Evolutionary conservation across 2,888 invertebrate genomes (phyloP).

Genomic region (Peribatodes rhomboidaria): DNA sequence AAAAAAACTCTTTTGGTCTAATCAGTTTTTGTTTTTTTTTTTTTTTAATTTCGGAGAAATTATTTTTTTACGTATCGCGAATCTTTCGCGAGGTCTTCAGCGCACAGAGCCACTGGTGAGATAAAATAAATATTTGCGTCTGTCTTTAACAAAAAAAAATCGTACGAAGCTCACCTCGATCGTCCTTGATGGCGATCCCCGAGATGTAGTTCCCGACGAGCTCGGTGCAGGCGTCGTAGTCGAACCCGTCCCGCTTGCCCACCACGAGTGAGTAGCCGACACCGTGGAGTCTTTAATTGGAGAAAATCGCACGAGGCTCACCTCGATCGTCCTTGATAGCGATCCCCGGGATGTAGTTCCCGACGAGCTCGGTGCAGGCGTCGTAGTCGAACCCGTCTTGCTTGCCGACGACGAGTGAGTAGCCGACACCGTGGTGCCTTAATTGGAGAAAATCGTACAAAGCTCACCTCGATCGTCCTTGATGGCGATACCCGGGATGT

Average conservation of each 20-base stretch:
- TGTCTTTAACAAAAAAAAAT: not conserved
- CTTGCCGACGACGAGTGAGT: conserved; percentile 89
- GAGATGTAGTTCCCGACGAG: conserved; percentile 89
- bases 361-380: conserved; percentile 85
- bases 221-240: conserved; percentile 75
- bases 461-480: no score
- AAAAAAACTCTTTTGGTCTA: no score
- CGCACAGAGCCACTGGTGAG: no score
- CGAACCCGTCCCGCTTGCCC: conserved; percentile 70
- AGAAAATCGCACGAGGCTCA: conserved; percentile 44
- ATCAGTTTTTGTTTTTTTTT: no score
- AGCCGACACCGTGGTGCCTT: conserved; percentile 94
- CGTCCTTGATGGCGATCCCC: conserved; percentile 87
- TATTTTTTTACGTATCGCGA: no score
- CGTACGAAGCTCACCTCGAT: conserved; percentile 62
- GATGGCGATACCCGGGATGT: no score
- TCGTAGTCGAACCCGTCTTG: conserved; percentile 63
- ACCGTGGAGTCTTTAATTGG: conserved; percentile 85
- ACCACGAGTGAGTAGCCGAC: conserved; percentile 93
- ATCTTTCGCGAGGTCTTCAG: no score
- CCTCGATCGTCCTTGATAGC: conserved; percentile 86
- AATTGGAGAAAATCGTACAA: not conserved
- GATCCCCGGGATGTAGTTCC: conserved; percentile 88
- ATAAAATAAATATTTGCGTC: no score
- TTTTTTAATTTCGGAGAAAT: no score